Evolutionary conservation across 2,113 vertebrate species (phyloP), one percentile per base, ranked within the genome.

Genomic region (Centropus unirufus): DNA sequence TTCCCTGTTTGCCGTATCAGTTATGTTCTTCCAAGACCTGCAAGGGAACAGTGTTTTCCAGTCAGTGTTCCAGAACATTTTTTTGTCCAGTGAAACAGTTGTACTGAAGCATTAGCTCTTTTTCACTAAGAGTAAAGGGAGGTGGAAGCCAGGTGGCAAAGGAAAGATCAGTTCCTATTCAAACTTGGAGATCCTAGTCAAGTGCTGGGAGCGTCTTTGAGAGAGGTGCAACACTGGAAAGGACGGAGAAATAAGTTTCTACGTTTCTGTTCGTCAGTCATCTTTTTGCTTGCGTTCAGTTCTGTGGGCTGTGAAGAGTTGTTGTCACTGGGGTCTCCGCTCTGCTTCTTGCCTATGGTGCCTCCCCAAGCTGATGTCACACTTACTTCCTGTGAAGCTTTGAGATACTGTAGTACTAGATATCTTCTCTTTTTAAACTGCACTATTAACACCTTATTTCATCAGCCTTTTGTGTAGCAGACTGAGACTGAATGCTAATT

Each of bases 271-370:
- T n/a, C 75, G 15, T 3, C 46, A 21, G 14, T 24, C 0, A 1
- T 46, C 5, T 11, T 42, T 58, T 46, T 40, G 52, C n/a, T 52
- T 16, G 2, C 57, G 24, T 52, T 72, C 10, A 5, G 8, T 51
- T 61, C 59, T 80, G 58, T 32, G 58, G 29, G 21, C 34, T 68
- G 11, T 36, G 44, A 47, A 52, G 59, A 14, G 21, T 61, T 0
- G 0, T 46, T 55, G 29, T 62, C 7, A 4, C 14, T 16, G 0
- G 15, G 11, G 5, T 68, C 55, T 58, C 34, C 4, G 1, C 15
- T 62, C 69, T 80, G 7, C 55, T 75, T 16, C 51, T 74, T 44
- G 12, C 21, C 40, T 42, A 0, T 57, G n/a, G 26, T 75, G 17
- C 58, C 10, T 84, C 78, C 52, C 22, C 32, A 39, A 32, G 44